phyloP scores from a whole-genome alignment of 2,888 invertebrate species.

The Tuta absoluta region DNA sequence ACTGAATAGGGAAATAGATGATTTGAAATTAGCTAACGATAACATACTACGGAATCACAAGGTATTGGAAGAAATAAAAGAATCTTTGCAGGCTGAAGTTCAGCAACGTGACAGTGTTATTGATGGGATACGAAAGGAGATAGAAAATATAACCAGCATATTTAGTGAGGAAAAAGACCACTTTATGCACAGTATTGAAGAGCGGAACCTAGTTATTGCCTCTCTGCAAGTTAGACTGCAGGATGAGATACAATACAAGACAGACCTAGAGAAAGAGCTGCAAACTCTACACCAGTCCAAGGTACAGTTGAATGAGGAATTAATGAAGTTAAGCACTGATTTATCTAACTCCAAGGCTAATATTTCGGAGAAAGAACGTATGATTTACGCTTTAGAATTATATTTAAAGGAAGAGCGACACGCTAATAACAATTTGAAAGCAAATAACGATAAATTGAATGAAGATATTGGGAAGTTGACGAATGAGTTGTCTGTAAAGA shows the following conservation, averaged over 20 bases:
- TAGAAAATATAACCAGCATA: constrained; percentile 46
- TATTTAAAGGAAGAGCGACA: constrained; percentile 45
- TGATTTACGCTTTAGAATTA: constrained; percentile 45
- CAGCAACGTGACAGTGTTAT: constrained; percentile 46
- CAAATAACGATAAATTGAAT: constrained; percentile 40
- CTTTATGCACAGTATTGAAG: constrained; percentile 51
- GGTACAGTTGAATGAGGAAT: constrained; percentile 40
- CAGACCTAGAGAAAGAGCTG: constrained; percentile 51
- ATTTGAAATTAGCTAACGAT: constrained; percentile 43
- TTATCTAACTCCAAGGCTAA: constrained; percentile 39
- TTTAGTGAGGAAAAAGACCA: constrained; percentile 50
- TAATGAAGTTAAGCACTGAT: constrained; percentile 41
- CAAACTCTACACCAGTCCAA: constrained; percentile 43
- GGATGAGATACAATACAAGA: constrained; percentile 58
- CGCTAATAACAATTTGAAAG: constrained; percentile 36
- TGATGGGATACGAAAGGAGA: constrained; percentile 48
- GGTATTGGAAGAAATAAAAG: constrained; percentile 47
- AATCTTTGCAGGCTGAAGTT: constrained; percentile 48
- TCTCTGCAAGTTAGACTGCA: constrained; percentile 57
- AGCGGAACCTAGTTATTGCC: constrained; percentile 52
- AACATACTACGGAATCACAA: constrained; percentile 47
- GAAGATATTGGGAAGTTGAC: constrained; percentile 38
- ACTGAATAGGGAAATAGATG: constrained; percentile 49
- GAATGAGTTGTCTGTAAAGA: constrained; percentile 41
- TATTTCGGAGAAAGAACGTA: constrained; percentile 46